Evolutionary conservation across 2,113 vertebrate genomes (phyloP), one percentile per base, ranked within the genome.

Genomic region (Lophius piscatorius): DNA sequence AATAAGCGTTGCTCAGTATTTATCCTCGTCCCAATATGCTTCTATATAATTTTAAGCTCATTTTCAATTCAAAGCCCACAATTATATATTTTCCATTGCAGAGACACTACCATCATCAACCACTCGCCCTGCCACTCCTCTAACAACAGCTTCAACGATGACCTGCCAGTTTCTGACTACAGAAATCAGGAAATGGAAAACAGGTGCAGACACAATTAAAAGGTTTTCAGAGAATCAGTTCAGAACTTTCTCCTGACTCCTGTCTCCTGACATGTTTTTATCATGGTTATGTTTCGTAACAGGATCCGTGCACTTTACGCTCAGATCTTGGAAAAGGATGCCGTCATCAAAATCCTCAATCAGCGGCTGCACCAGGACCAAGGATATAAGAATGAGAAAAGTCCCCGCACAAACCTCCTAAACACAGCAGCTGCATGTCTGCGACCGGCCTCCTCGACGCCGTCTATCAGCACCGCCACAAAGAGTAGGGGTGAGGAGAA

Each of bases 101-200:
- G 92, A 65, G 97, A 98, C 86, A 98, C 97, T 29, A 99, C 97
- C 16, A 96, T 99, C 81, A 98, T 99, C 87, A 96, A 96, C 86
- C 95, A 98, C 77, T 99, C 96, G 0, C 97, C 97, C 0, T 92
- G 93, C 56, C 93, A 98, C 62, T 98, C 97, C 0, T 96, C 97
- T 36, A 95, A 96, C 83, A 98, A 92, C 88, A 99, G 97, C 79
- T 98, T 99, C 89, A 96, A 97, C 0, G 97, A 96, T 62, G 96
- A 96, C 72, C 91, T 98, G 35, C 93, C 97, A 3, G 70, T 93
- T 0, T 90, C 93, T 1, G 93, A 92, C 87, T 93, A 95, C 89
- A 93, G 95, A 69, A 96, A 97, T 66, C 95, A 97, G 74, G 97
- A 98, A 83, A 98, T 99, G 97, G 97, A 99, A 80, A 97, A 92